Percentiles rank a stretch among this genome's conserved stretches.
These are phyloP conservation scores for Phyllotreta cruciferae DNA, from an alignment of 2,888 invertebrate species.

Conservation along the genomic window DNA sequence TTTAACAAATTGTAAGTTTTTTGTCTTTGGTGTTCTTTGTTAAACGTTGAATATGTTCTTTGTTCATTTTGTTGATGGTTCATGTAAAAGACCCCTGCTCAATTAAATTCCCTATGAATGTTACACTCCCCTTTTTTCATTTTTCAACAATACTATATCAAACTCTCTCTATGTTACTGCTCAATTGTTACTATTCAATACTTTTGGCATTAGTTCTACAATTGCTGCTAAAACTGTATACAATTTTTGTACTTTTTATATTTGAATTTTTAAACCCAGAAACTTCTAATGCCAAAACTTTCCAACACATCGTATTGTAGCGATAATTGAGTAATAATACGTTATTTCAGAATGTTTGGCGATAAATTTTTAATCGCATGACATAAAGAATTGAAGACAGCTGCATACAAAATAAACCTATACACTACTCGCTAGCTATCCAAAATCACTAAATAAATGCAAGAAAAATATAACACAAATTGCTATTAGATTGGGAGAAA, in stretches of 20 bases:
- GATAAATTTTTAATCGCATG: slow-evolving; percentile 19
- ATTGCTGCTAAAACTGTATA: no score
- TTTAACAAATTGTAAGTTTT: slow-evolving; percentile 58
- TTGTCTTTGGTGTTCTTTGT: slow-evolving; percentile 56
- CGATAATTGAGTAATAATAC: slow-evolving; percentile 15
- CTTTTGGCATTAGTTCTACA: neutral
- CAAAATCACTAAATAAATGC: no score
- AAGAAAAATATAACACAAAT: no score
- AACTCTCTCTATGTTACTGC: slow-evolving; percentile 1
- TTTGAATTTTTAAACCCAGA: no score
- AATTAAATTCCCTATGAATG: slow-evolving; percentile 32
- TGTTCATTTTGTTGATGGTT: slow-evolving; percentile 31
- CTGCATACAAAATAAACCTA: slow-evolving; percentile 11
- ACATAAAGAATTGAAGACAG: slow-evolving; percentile 10
- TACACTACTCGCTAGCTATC: neutral
- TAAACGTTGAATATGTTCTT: slow-evolving; percentile 37
- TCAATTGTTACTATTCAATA: neutral
- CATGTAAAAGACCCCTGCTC: slow-evolving; percentile 30
- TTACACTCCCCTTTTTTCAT: slow-evolving; percentile 21
- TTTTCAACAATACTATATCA: neutral
- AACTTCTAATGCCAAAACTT: no score
- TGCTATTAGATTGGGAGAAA: no score
- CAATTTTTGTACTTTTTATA: no score
- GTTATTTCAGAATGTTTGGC: slow-evolving; percentile 19
- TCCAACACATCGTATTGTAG: no score